A percentile compares a stretch with the other conserved stretches of the same genome.
Conservation (phyloP, 2,888 invertebrate genomes). For the Thera obeliscata region DNA sequence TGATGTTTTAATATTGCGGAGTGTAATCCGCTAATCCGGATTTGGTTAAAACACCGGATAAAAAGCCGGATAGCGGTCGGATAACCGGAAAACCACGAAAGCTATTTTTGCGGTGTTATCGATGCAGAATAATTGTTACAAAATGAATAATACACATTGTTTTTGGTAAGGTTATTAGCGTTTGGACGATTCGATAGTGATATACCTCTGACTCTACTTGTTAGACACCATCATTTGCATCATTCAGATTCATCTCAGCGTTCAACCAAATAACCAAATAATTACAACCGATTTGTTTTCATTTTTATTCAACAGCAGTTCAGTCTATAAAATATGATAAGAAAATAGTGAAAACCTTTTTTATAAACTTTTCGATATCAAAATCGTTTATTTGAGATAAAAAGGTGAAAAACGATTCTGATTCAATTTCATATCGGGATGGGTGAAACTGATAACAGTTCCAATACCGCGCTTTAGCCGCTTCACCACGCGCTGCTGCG, state of each 20-base stretch:
- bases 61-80: slow-evolving; percentile 15
- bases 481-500: slow-evolving; percentile 11
- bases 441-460: slow-evolving; percentile 35
- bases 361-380: slow-evolving; percentile 23
- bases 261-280: neutral
- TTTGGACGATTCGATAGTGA: neutral
- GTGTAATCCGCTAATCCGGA: slow-evolving; percentile 35
- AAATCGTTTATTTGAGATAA: slow-evolving; percentile 28
- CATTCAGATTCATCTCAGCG: neutral
- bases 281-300: neutral
- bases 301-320: neutral
- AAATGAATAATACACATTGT: neutral
- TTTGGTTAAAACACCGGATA: slow-evolving; percentile 19
- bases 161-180: neutral
- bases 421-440: slow-evolving; percentile 40
- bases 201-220: neutral
- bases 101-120: neutral
- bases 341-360: slow-evolving; percentile 26
- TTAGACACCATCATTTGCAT: neutral
- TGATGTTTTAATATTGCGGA: slow-evolving; percentile 53
- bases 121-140: neutral
- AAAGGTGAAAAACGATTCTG: slow-evolving; percentile 39
- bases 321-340: slow-evolving; percentile 6
- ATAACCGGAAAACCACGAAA: slow-evolving; percentile 12
- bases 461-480: slow-evolving; percentile 30